Evolutionary conservation across 2,797 vertebrate species (phyloP).

Genomic region (Peromyscus eremicus): DNA sequence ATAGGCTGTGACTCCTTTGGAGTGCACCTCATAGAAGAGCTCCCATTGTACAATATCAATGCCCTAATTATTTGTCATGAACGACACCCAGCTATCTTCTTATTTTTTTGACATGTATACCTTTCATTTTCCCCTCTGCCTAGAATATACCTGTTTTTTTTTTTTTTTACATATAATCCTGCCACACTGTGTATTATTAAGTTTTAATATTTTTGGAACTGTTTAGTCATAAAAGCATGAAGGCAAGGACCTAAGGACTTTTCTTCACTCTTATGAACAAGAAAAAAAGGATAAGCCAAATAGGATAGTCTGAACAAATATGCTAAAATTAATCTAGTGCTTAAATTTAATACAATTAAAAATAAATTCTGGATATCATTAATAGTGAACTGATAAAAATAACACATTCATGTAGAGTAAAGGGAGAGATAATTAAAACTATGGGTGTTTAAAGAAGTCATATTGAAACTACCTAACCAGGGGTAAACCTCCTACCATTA

Average conservation of each 20-base stretch:
- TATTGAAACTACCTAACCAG: background rate
- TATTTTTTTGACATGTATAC: background rate
- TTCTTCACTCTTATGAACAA: background rate
- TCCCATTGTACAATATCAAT: background rate
- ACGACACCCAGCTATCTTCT: background rate
- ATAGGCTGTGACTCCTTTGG: too few relatives aligned
- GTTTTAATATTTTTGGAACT: background rate
- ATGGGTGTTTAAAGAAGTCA: background rate
- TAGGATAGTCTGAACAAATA: background rate
- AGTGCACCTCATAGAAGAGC: background rate
- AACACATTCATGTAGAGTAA: background rate
- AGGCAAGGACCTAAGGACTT: background rate
- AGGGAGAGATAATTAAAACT: background rate
- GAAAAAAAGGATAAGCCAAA: background rate
- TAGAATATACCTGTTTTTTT: background rate
- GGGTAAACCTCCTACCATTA: background rate
- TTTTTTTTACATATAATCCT: background rate
- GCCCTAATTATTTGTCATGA: background rate
- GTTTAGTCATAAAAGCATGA: background rate
- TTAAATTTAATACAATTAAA: constrained; percentile 15
- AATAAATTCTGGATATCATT: background rate
- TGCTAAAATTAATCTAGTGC: background rate
- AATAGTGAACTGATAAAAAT: background rate
- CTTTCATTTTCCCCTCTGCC: background rate
- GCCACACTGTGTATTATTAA: too few relatives aligned